Evolutionary conservation across 1,140 invertebrate genomes (phyloP).

Genomic region (Pseudobourletiella spinata): DNA sequence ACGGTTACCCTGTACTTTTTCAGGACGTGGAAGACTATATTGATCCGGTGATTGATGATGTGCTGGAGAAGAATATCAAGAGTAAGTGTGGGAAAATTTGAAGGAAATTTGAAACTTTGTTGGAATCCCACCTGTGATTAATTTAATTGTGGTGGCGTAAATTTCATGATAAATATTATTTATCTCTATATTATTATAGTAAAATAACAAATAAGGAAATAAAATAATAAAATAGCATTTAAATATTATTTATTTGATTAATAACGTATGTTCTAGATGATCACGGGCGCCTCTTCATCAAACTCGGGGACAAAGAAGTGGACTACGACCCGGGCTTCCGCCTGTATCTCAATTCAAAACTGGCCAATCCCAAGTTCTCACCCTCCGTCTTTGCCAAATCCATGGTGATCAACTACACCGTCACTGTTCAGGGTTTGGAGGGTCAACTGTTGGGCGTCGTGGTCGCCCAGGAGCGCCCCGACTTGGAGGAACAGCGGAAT

Average conservation of each 20-base stretch:
- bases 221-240: neutral
- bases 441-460: conserved; percentile 80
- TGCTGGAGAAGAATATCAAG: conserved; percentile 78
- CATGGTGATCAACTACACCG: conserved; percentile 81
- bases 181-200: conserved; percentile 39
- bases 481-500: conserved; percentile 78
- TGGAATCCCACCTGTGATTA: no score
- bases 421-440: conserved; percentile 74
- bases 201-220: neutral
- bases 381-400: conserved; percentile 75
- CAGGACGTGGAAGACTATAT: conserved; percentile 85
- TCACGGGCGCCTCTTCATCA: conserved; percentile 62
- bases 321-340: conserved; percentile 79
- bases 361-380: conserved; percentile 74
- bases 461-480: conserved; percentile 67
- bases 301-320: conserved; percentile 76
- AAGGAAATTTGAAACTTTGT: no score
- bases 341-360: conserved; percentile 77
- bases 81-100: no score
- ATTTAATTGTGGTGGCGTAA: no score
- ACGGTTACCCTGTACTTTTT: conserved; percentile 74
- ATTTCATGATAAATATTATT: neutral
- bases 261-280: conserved; percentile 44
- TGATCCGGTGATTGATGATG: conserved; percentile 79
- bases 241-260: neutral